These are phyloP conservation scores for Chaetogeoica ovagalla DNA, from an alignment of 2,888 invertebrate genomes.

Conservation along the genomic window DNA sequence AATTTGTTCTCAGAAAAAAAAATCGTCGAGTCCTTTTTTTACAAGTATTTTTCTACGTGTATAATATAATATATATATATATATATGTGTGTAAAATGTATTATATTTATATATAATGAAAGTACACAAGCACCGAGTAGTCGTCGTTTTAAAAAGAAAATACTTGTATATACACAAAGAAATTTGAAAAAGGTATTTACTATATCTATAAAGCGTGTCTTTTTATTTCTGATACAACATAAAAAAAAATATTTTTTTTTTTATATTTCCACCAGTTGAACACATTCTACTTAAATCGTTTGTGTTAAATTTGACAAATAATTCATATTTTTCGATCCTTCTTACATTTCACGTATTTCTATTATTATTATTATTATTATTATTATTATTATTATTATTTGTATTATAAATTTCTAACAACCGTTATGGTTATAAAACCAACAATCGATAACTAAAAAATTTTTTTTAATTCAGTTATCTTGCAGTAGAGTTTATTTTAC, in stretches of 20 bases:
- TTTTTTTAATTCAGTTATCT: too few species aligned
- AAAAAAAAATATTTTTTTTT: neutral
- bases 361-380: too few species aligned
- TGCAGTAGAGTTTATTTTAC: too few species aligned
- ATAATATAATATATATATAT: too few species aligned
- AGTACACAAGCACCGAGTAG: neutral
- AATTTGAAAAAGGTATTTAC: neutral
- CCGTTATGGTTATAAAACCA: neutral
- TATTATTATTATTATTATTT: neutral
- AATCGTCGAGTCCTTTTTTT: neutral
- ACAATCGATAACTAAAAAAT: too few species aligned
- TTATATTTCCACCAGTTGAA: neutral
- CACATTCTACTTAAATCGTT: neutral
- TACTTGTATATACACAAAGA: neutral
- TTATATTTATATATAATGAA: neutral
- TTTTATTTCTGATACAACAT: neutral
- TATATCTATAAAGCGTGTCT: neutral
- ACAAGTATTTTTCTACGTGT: neutral
- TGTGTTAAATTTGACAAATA: slow-evolving; percentile 6
- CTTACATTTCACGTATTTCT: neutral
- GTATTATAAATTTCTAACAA: neutral
- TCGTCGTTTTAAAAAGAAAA: neutral
- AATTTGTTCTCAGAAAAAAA: neutral
- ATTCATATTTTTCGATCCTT: neutral
- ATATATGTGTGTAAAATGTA: too few species aligned